Evolutionary conservation across 2,888 invertebrate species (phyloP), one percentile per base, ranked within the genome.

Genomic region (Pandemis heparana): DNA sequence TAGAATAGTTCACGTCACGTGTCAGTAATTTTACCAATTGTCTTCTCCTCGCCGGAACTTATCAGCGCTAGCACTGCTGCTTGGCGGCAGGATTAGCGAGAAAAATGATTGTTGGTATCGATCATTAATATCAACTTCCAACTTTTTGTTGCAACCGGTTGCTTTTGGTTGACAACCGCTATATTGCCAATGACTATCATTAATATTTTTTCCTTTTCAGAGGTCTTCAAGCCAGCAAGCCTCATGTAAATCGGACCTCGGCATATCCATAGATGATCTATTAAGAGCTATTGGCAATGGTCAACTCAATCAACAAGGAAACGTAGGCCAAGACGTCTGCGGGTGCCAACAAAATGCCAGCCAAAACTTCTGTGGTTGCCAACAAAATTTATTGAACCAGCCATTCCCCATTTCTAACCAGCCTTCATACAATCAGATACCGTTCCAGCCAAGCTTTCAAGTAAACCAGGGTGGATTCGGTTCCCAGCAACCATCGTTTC

Each of bases 181-280:
- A n/a, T n/a, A n/a, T n/a, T n/a, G n/a, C n/a, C n/a, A n/a, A n/a
- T n/a, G n/a, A n/a, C n/a, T n/a, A n/a, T n/a, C n/a, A n/a, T 16
- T 16, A 23, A n/a, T n/a, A 16, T 5, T 23, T 8, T 39, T 61
- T n/a, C 65, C 18, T 70, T 70, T 65, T 0, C 70, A 74, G 74
- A 60, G 65, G 14, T 69, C 51, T 12, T 43, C 61, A 1, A 32
- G 51, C 23, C 69, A 74, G 43, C 12, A 10, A 61, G 12, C 3
- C 16, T 48, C 16, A 6, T 70, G 70, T 38, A 60, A 74, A 43
- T 32, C 74, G 8, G 70, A 74, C 0, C 3, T 74, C 7, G 64
- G 5, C 60, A 43, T 70, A 43, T 65, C 60, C 23, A 38, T 70
- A 7, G 74, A 74, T 61, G 74, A 74, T 41, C 10, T 74, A 7